Percentiles rank a stretch among this genome's conserved stretches.
phyloP scores from a whole-genome alignment of 92 coral and sea anemone genomes.

The Pocillopora meandrina region DNA sequence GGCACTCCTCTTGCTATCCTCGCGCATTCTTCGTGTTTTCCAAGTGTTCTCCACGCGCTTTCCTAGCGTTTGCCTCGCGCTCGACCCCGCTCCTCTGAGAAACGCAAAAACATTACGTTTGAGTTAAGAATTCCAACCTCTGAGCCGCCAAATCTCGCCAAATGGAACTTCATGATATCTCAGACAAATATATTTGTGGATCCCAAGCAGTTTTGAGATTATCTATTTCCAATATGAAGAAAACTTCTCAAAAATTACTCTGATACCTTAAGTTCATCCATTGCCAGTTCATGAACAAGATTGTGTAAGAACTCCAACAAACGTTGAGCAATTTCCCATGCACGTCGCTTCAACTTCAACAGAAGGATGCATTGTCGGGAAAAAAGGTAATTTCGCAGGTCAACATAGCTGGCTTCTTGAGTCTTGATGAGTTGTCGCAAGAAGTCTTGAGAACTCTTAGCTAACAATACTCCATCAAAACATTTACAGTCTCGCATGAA shows the following conservation, averaged over 20 bases:
- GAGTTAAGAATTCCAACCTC: too few relatives aligned
- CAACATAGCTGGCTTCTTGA: conserved; percentile 84
- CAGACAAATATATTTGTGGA: too few relatives aligned
- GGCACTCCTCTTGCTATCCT: too few relatives aligned
- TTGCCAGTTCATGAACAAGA: conserved; percentile 77
- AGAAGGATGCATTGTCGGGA: conserved; percentile 90
- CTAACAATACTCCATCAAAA: conserved; percentile 92
- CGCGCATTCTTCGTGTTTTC: too few relatives aligned
- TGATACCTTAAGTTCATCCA: conserved; percentile 71
- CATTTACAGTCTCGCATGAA: conserved; percentile 83
- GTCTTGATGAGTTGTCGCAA: conserved; percentile 75
- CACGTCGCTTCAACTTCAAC: conserved; percentile 63
- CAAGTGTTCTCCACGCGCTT: too few relatives aligned
- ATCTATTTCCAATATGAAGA: background rate
- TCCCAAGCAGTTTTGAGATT: too few relatives aligned
- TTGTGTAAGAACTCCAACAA: conserved; percentile 90
- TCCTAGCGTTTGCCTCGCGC: too few relatives aligned
- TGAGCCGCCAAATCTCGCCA: too few relatives aligned
- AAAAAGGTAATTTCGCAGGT: conserved; percentile 90
- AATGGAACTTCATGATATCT: too few relatives aligned
- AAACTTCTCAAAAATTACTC: background rate
- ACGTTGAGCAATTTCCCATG: conserved; percentile 90
- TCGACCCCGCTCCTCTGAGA: too few relatives aligned
- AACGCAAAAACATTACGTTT: too few relatives aligned
- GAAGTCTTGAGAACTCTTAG: conserved; percentile 68